Base-by-base conservation (phyloP, 2,888 invertebrate genomes). In the Vannuccia rotundouncinata region DNA sequence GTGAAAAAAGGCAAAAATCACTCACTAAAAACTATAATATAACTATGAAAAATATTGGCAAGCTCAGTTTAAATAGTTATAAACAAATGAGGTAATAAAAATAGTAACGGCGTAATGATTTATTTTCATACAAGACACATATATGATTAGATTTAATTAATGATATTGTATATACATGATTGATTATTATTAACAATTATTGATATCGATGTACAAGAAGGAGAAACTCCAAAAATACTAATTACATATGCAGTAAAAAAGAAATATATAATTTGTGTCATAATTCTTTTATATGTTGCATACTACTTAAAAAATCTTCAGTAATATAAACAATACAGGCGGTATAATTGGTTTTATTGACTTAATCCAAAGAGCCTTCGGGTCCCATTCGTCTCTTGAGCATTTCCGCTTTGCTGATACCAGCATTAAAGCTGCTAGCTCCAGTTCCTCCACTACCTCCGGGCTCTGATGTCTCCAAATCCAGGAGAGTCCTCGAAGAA, bases 331-430 rank as follows among this genome's bases (percentile, higher is more conserved):
- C 5, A 66, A 66, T 66, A 5, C 25, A 13, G 22, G 66, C 25
- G 66, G 22, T 66, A 45, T 45, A 45, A 45, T 45, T 5, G 5
- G 45, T 45, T 5, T 45, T 17, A 5, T 10, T 45, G 45, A 10
- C 13, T 22, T 22, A 66, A 13, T 66, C 66, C 5, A 22, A 22
- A 22, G 10, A 66, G 5, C 66, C 66, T n/a, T 5, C 66, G 5
- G 66, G 25, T 2, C 25, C 66, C 66, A 66, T 66, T 22, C 66
- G 10, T 66, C 66, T 5, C 66, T 66, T 66, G 66, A 66, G 66
- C 66, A 66, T 66, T 27, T 66, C 66, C 66, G 66, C 66, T 27
- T 66, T 66, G 66, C 66, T 66, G 22, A 66, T 5, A 45, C 45
- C 5, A 27, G 17, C 22, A 66, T 66, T 66, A 22, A 66, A 66